phyloP scores from a whole-genome alignment of 2,797 vertebrate genomes.

The Parambassis ranga region DNA sequence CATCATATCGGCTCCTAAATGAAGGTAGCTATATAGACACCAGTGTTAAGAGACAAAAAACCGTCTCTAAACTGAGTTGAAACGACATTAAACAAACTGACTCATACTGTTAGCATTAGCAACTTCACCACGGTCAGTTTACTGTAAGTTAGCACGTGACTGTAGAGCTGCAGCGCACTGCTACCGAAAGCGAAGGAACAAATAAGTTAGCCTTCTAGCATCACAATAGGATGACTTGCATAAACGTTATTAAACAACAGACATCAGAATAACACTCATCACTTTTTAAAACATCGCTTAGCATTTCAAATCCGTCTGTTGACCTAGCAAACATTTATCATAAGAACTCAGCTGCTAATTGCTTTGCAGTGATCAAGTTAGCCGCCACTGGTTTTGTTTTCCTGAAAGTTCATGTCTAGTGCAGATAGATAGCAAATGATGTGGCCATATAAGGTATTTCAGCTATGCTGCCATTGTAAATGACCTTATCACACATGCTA shows the following conservation, averaged over 20 bases:
- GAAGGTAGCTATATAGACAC: not conserved
- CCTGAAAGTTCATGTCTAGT: not conserved
- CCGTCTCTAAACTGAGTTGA: rapidly evolving
- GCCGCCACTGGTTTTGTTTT: too few species aligned
- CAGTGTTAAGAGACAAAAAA: rapidly evolving
- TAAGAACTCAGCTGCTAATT: too few species aligned
- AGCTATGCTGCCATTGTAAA: not conserved
- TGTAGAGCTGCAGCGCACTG: not conserved
- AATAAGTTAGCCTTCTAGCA: too few species aligned
- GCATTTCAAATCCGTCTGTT: too few species aligned
- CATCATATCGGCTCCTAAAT: not conserved
- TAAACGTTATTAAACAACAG: too few species aligned
- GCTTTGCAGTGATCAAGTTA: too few species aligned
- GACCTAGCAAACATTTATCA: too few species aligned
- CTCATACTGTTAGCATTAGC: slow-evolving; percentile 28
- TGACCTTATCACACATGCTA: not conserved
- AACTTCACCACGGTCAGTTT: slow-evolving; percentile 16
- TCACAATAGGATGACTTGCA: too few species aligned
- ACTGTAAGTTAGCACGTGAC: slow-evolving; percentile 43
- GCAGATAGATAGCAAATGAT: not conserved
- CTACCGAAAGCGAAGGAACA: too few species aligned
- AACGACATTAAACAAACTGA: not conserved
- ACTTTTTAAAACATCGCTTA: not conserved
- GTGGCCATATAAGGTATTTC: not conserved
- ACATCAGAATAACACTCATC: too few species aligned